phyloP scores from a whole-genome alignment of 2,797 vertebrate species.

The Periparus ater region DNA sequence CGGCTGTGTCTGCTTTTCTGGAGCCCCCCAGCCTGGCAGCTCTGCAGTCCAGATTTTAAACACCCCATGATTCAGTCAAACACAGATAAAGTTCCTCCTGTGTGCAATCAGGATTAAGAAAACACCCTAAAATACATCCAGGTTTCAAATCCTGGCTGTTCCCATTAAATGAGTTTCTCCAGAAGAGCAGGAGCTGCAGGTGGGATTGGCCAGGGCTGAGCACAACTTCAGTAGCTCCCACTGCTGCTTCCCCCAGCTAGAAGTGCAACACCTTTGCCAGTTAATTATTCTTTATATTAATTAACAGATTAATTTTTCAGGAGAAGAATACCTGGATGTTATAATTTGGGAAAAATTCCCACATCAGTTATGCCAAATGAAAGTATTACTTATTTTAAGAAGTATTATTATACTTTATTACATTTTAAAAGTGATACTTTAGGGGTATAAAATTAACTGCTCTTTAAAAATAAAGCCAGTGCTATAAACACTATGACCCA shows the following conservation, averaged over 20 bases:
- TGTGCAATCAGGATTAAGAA: neutral
- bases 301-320: conserved; percentile 5
- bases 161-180: neutral
- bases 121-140: neutral
- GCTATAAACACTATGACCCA: neutral
- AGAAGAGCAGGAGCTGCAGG: neutral
- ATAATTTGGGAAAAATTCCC: neutral
- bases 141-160: neutral
- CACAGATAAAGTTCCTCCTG: neutral
- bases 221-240: neutral
- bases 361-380: neutral
- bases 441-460: neutral
- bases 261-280: neutral
- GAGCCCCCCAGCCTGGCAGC: neutral
- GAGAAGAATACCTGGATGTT: neutral
- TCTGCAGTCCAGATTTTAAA: neutral
- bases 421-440: neutral
- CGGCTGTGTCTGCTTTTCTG: neutral
- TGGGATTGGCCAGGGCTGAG: neutral
- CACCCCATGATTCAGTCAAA: neutral
- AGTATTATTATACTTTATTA: neutral
- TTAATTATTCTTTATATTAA: conserved; percentile 35
- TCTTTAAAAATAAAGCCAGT: neutral
- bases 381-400: neutral
- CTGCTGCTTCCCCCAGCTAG: neutral